Base-by-base conservation (phyloP, 2,113 vertebrate species). In the Empidonax alnorum region DNA sequence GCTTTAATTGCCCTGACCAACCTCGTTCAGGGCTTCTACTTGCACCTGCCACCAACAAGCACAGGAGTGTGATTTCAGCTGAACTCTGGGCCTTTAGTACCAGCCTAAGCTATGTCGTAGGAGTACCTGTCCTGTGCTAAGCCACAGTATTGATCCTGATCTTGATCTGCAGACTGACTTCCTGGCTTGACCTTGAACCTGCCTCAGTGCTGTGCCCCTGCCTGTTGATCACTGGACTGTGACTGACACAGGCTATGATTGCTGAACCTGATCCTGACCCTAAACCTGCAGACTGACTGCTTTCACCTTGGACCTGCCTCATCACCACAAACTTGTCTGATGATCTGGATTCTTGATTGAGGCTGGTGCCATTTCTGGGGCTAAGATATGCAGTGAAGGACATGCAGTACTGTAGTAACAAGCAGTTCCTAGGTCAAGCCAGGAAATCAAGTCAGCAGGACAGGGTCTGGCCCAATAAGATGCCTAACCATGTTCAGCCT, bases 141-240 rank as follows among this genome's bases (percentile, higher is more conserved):
- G 20, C 12, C 20, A 49, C 4, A 0, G 0, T 33, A 4, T 9
- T 49, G 24, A 49, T 62, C 52, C 46, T 35, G 30, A 47, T 21
- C 23, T 3, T 56, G 33, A 22, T 12, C 25, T 59, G 22, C 23
- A 58, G 35, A 44, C 42, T 17, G 39, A 19, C n/a, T 31, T 73
- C 16, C 37, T 85, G 41, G 3, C 17, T 68, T 61, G 58, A 23
- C 22, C 10, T 72, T 18, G n/a, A 30, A 58, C 39, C 20, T 35
- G 11, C 10, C 13, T 20, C 13, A 22, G 59, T 28, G 21, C 23
- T 37, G 0, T 33, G 24, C 13, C 39, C 20, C 37, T 63, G 11
- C 24, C 22, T 55, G 9, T 33, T 50, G 22, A 12, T 44, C 44
- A 21, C 33, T 46, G 24, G 25, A 8, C n/a, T 35, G 9, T 61